Conservation (phyloP, 2,797 vertebrate species). For the Cossypha dichroa region DNA sequence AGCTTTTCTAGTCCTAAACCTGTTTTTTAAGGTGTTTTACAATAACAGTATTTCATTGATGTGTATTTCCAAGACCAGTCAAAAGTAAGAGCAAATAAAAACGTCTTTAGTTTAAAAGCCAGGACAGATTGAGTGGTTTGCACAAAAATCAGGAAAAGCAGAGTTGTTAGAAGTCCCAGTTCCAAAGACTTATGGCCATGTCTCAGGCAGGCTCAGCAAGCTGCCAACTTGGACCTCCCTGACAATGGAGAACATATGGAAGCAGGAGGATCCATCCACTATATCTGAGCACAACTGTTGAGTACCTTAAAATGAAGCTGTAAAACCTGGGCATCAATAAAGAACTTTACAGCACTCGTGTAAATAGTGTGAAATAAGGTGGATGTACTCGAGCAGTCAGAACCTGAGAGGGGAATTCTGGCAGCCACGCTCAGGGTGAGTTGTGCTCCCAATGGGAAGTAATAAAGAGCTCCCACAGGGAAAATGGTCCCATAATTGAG, state of each 20-base stretch:
- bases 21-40: not conserved
- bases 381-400: not conserved
- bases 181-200: not conserved
- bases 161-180: not conserved
- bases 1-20: not conserved
- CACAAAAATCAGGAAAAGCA: not conserved
- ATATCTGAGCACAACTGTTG: constrained; percentile 1
- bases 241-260: not conserved
- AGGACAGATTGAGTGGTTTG: constrained; percentile 32
- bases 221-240: not conserved
- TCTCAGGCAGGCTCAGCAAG: not conserved
- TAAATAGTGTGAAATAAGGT: constrained; percentile 7
- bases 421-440: not conserved
- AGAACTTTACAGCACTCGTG: not conserved
- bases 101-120: not conserved
- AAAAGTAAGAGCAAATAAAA: constrained; percentile 45
- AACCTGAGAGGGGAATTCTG: not conserved
- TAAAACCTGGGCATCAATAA: constrained; percentile 8
- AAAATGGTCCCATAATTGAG: not conserved
- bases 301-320: constrained; percentile 31
- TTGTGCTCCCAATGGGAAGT: not conserved
- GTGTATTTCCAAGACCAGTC: constrained; percentile 7
- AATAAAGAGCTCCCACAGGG: not conserved
- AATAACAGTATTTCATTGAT: not conserved
- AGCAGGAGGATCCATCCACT: not conserved